Percentiles rank a stretch among this genome's conserved stretches.
These are phyloP conservation scores for Cynaeus angustus DNA, from an alignment of 2,888 invertebrate species.

Conservation along the genomic window DNA sequence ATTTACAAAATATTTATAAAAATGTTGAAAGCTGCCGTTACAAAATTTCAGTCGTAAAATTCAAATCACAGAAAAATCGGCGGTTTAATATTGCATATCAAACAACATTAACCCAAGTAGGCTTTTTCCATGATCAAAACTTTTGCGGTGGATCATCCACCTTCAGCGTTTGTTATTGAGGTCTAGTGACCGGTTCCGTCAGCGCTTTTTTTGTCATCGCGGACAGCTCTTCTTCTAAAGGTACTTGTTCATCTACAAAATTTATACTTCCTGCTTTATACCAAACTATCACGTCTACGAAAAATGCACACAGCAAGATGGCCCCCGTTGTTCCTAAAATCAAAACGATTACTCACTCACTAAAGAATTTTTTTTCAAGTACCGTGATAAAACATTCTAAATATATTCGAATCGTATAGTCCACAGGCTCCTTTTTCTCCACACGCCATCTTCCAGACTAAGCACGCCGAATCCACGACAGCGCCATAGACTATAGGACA, in stretches of 20 bases:
- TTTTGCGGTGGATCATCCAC: constrained; percentile 57
- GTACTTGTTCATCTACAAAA: constrained; percentile 76
- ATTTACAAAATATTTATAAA: constrained; percentile 48
- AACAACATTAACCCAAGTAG: too few relatives aligned
- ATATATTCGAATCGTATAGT: constrained; percentile 88
- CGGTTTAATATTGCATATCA: too few relatives aligned
- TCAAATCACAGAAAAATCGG: constrained; percentile 13
- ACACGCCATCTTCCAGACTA: constrained; percentile 89
- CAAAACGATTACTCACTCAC: not conserved
- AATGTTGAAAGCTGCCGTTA: constrained; percentile 50
- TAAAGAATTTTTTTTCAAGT: constrained; percentile 52
- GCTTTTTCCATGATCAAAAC: constrained; percentile 46
- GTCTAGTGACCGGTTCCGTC: constrained; percentile 58
- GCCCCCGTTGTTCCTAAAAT: constrained; percentile 87
- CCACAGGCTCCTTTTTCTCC: constrained; percentile 89
- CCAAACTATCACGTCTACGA: constrained; percentile 93
- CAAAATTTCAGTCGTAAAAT: constrained; percentile 48
- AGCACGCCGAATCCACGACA: constrained; percentile 92
- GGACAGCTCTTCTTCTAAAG: constrained; percentile 71
- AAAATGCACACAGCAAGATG: constrained; percentile 89
- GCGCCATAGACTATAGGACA: constrained; percentile 96
- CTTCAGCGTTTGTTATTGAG: constrained; percentile 58
- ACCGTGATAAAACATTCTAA: constrained; percentile 91
- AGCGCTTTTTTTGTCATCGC: constrained; percentile 69
- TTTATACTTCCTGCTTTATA: constrained; percentile 89